Evolutionary conservation across 1,140 invertebrate species (phyloP).

Genomic region (Lithobius niger): DNA sequence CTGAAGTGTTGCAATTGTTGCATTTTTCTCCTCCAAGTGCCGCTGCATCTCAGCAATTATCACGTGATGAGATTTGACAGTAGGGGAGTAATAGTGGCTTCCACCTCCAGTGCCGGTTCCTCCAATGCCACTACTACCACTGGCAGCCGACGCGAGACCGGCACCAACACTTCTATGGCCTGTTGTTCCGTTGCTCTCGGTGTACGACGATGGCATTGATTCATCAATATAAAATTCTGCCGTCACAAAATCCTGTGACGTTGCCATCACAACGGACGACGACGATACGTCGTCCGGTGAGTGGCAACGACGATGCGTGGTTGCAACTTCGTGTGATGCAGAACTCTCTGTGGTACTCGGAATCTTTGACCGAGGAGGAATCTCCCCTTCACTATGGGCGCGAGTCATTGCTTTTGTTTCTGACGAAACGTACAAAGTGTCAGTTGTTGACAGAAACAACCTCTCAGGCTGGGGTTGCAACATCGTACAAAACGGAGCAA

Average conservation of each 20-base stretch:
- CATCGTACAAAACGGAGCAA: no score
- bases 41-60: conserved; percentile 24
- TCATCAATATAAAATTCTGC: conserved; percentile 78
- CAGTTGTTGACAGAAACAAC: no score
- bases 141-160: no score
- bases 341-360: no score
- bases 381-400: conserved; percentile 2
- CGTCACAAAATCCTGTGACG: conserved; percentile 47
- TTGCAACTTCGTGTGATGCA: no score
- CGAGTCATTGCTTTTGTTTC: no score
- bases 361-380: no score
- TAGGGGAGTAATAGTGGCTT: background rate
- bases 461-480: no score
- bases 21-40: conserved; percentile 34
- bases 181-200: conserved; percentile 24
- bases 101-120: conserved; percentile 8
- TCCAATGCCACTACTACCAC: background rate
- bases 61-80: conserved; percentile 20
- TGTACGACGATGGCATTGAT: conserved; percentile 41
- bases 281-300: background rate
- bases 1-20: conserved; percentile 48
- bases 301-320: no score
- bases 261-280: conserved; percentile 29
- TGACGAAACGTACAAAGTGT: no score
- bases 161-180: no score